These are phyloP conservation scores for Mesitornis unicolor DNA, from an alignment of 2,113 vertebrate genomes.

Conservation along the genomic window DNA sequence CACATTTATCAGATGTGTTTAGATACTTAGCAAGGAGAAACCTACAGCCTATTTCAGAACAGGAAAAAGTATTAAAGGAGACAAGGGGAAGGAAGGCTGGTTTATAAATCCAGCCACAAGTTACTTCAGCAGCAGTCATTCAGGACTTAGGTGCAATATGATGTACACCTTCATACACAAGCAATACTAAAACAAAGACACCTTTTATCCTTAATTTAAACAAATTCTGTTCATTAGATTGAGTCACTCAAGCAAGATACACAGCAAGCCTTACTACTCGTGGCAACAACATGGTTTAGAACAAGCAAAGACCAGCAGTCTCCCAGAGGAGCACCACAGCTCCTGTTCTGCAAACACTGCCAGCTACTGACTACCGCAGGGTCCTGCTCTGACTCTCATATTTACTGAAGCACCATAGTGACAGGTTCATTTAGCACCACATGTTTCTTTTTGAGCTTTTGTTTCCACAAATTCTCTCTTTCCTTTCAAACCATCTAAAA, in stretches of 20 bases:
- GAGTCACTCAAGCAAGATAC: not conserved
- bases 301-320: not conserved
- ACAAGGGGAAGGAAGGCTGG: not conserved
- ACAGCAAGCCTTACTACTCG: accelerated
- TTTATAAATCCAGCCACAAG: not conserved
- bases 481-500: not conserved
- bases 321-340: not conserved
- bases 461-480: not conserved
- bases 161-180: not conserved
- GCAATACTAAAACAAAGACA: not conserved
- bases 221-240: not conserved
- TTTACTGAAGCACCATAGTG: not conserved
- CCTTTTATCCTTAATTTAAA: not conserved
- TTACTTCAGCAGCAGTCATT: not conserved
- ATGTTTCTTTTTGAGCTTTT: accelerated
- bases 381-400: accelerated
- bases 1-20: not conserved
- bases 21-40: not conserved
- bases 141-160: not conserved
- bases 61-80: not conserved
- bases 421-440: not conserved
- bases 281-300: accelerated
- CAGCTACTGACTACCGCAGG: not conserved
- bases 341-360: not conserved
- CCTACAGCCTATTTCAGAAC: not conserved